A percentile compares a stretch with the other conserved stretches of the same genome.
These are phyloP conservation scores for Spongilla lacustris DNA, from an alignment of 37 sponge, comb jelly and placozoan species.

Conservation along the genomic window DNA sequence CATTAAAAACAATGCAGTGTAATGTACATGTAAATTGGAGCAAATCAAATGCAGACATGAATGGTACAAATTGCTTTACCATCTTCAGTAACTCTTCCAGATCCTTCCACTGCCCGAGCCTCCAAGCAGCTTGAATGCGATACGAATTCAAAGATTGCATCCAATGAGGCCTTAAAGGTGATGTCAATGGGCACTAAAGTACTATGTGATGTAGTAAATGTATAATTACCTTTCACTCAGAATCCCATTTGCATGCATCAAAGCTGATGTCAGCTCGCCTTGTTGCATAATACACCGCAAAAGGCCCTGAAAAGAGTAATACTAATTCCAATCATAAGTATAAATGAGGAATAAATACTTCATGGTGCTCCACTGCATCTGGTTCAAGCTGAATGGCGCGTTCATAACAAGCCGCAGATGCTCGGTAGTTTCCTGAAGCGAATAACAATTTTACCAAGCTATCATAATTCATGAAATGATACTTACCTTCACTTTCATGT, in stretches of 20 bases:
- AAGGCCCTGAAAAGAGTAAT: slow-evolving; percentile 52
- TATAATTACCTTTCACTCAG: slow-evolving; percentile 31
- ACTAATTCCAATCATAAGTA: not conserved
- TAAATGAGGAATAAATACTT: slow-evolving; percentile 44
- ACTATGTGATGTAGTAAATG: not conserved
- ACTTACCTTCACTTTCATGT: slow-evolving; percentile 60
- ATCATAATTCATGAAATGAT: not conserved
- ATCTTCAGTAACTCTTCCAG: slow-evolving; percentile 57
- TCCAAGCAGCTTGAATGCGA: slow-evolving; percentile 86
- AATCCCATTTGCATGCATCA: slow-evolving; percentile 70
- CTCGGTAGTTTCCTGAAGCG: slow-evolving; percentile 66
- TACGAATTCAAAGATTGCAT: slow-evolving; percentile 53
- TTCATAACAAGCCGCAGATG: slow-evolving; percentile 72
- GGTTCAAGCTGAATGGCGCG: slow-evolving; percentile 54
- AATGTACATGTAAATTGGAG: not conserved
- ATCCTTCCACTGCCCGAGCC: slow-evolving; percentile 77
- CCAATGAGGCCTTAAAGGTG: slow-evolving; percentile 71
- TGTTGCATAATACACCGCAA: slow-evolving; percentile 72
- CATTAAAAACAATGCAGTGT: not conserved
- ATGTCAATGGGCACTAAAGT: not conserved
- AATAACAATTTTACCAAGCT: not conserved
- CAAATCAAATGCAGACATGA: not conserved
- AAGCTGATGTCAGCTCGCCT: slow-evolving; percentile 73
- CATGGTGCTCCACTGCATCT: slow-evolving; percentile 39
- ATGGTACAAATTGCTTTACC: slow-evolving; percentile 4